Conservation (phyloP, 2,113 vertebrate species). For the Pangasianodon gigas region DNA sequence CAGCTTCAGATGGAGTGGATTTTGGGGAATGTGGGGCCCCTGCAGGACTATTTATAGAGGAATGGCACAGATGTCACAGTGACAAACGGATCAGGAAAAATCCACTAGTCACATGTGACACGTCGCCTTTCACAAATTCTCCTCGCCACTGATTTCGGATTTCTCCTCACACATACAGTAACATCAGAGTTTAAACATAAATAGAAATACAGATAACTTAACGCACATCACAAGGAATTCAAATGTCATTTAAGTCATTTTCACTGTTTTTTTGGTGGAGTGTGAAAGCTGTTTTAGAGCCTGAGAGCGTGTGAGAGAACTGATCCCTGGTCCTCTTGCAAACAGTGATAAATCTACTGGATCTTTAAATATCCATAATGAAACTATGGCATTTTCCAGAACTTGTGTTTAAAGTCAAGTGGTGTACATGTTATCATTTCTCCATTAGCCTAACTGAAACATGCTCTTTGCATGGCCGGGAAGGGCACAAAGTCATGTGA, state of each 20-base stretch:
- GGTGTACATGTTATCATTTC: neutral
- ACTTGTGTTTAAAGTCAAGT: neutral
- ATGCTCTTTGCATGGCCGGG: neutral
- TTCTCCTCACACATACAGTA: neutral
- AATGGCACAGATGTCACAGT: neutral
- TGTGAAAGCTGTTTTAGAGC: neutral
- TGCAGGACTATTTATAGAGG: conserved; percentile 25
- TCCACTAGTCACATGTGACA: neutral
- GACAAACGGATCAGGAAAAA: neutral
- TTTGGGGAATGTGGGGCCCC: conserved; percentile 2
- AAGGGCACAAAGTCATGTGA: neutral
- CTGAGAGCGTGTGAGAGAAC: neutral
- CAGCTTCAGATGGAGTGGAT: neutral
- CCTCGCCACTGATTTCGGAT: no score
- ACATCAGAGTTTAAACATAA: neutral
- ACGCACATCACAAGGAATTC: neutral
- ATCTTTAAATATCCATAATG: neutral
- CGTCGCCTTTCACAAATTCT: neutral
- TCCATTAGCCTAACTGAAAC: neutral
- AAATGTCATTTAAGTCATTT: neutral
- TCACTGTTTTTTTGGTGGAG: neutral
- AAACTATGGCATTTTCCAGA: neutral
- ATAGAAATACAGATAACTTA: neutral
- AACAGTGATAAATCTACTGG: neutral
- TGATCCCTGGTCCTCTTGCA: neutral